A percentile compares a stretch with the other conserved stretches of the same genome.
Conservation (phyloP, 2,113 vertebrate species). For the Lutjanus erythropterus region DNA sequence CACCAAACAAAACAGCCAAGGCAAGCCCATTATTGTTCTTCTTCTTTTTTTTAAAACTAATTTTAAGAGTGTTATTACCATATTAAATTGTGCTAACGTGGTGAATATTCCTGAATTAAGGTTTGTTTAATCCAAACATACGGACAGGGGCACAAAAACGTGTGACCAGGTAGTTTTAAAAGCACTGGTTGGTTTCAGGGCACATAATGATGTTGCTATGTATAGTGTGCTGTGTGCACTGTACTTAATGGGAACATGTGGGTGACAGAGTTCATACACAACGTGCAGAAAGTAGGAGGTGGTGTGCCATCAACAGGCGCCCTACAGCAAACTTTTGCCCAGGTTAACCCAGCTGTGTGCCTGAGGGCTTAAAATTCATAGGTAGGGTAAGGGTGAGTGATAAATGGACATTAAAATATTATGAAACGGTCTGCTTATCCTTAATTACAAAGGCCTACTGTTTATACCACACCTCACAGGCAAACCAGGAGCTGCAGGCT, state of each 20-base stretch:
- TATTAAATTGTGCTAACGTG: no score
- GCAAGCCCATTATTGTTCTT: no score
- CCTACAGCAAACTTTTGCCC: conserved; percentile 15
- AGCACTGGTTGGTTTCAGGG: background rate
- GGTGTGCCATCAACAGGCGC: background rate
- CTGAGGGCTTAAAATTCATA: conserved; percentile 7
- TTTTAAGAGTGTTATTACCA: no score
- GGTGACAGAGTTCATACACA: background rate
- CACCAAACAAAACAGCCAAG: no score
- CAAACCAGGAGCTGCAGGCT: conserved; percentile 36
- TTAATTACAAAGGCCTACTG: conserved; percentile 60
- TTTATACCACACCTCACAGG: conserved; percentile 66
- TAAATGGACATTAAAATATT: conserved; percentile 49
- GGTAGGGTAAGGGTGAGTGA: conserved; percentile 16
- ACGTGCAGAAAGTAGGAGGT: no score
- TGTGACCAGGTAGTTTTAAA: background rate
- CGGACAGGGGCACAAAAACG: no score
- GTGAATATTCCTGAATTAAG: no score
- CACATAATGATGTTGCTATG: conserved; percentile 5
- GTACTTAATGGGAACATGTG: conserved; percentile 16
- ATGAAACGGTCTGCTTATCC: conserved; percentile 69
- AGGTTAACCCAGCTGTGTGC: conserved; percentile 8
- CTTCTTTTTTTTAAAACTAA: no score
- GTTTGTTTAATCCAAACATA: no score
- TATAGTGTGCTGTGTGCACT: conserved; percentile 15